Base-by-base conservation (phyloP, 2,888 invertebrate species). In the Drosophila hamatofila region DNA sequence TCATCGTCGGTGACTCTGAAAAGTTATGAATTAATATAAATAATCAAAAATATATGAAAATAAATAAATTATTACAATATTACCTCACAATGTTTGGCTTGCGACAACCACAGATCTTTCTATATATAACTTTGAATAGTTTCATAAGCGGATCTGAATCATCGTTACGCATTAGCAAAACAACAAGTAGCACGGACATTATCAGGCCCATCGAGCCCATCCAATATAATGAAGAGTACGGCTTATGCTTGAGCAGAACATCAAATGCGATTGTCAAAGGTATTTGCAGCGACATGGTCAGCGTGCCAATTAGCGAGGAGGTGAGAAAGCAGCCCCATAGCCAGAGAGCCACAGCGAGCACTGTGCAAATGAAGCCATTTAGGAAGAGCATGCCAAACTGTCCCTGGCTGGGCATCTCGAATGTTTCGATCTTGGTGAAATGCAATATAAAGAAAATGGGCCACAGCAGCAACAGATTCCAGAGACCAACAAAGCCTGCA, bases 311-410 rank as follows among this genome's bases (percentile, higher is more conserved):
- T 54, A 97, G 94, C 0, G 97, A 96, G 16, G 98, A 98, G 21
- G 99, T 99, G 83, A 99, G 94, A 86, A 98, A 98, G 87, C 97
- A 97, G 56, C 98, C 99, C 97, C 98, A 98, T 49, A 98, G 94
- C 98, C 98, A 98, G 52, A 98, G 93, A 35, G 97, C 96, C 93
- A 99, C 98, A 1, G 97, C 96, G 49, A 99, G 94, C 60, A 98
- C 96, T 23, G 98, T 98, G 59, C 98, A 98, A 73, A 98, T 94
- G 21, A 98, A 93, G 42, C 98, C 98, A 93, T 98, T 98, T 51
- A 98, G 93, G 72, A 97, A 94, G 72, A 98, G 93, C 91, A 96
- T 95, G 60, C 96, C 94, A 95, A 97, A 96, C 91, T 98, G 97
- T 65, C 95, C 95, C 69, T 95, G 95, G 82, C 96, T 95, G 18